phyloP scores from a whole-genome alignment of 2,113 vertebrate species.

The Alectura lathami region DNA sequence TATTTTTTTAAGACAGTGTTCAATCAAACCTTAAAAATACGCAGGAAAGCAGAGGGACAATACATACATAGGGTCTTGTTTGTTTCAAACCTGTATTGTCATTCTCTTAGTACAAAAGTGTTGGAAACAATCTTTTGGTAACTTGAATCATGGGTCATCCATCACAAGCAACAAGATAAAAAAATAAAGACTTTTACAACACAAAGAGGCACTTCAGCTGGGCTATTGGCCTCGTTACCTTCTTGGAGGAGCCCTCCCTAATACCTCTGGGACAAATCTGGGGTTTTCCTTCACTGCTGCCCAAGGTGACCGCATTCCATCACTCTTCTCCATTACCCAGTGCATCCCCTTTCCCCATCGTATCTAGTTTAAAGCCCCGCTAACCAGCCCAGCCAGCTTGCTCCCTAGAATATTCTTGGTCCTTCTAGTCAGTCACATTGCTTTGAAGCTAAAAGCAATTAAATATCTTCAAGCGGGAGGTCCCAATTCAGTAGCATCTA shows the following conservation, averaged over 20 bases:
- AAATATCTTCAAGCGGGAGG: neutral
- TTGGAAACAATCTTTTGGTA: neutral
- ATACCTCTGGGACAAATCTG: too few relatives aligned
- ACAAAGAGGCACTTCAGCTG: neutral
- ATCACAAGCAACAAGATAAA: neutral
- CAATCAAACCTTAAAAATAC: neutral
- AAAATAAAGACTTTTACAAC: neutral
- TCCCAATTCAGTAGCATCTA: neutral
- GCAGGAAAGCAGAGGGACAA: neutral
- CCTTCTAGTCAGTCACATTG: too few relatives aligned
- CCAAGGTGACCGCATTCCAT: too few relatives aligned
- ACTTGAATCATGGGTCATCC: neutral
- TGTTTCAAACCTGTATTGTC: neutral
- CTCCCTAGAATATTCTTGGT: too few relatives aligned
- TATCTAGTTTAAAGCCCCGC: too few relatives aligned
- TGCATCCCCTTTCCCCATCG: too few relatives aligned
- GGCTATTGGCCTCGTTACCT: too few relatives aligned
- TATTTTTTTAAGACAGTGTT: neutral
- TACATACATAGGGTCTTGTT: neutral
- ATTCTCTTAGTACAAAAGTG: neutral
- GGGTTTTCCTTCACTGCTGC: too few relatives aligned
- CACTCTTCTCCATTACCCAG: too few relatives aligned
- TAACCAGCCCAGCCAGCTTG: too few relatives aligned
- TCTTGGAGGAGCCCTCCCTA: too few relatives aligned
- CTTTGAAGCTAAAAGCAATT: constrained; percentile 1